A percentile compares a stretch with the other conserved stretches of the same genome.
phyloP scores from a whole-genome alignment of 1,140 invertebrate genomes.

The Lethrus apterus region DNA sequence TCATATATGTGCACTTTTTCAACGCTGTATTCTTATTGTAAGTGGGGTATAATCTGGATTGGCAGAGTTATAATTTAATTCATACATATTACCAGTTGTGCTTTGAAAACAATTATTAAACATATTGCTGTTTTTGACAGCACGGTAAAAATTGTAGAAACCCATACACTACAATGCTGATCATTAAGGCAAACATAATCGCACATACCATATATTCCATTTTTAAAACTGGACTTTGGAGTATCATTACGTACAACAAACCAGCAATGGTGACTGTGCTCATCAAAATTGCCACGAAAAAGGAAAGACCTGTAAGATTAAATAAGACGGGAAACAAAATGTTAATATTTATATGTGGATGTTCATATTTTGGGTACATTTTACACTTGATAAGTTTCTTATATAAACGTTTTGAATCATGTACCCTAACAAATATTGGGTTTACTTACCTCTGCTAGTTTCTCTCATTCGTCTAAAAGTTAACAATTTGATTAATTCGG shows the following conservation, averaged over 20 bases:
- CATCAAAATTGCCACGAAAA: constrained; percentile 12
- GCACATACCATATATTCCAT: constrained; percentile 13
- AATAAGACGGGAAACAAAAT: no score
- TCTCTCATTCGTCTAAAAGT: constrained; percentile 4
- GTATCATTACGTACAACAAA: constrained; percentile 12
- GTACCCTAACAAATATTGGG: not conserved
- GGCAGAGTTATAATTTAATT: no score
- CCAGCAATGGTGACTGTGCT: constrained; percentile 7
- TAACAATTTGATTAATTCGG: constrained; percentile 20
- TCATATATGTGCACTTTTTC: no score
- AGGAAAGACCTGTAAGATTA: constrained; percentile 12
- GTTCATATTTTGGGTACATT: not conserved
- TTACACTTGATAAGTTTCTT: not conserved
- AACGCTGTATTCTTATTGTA: no score
- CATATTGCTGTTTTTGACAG: constrained; percentile 9
- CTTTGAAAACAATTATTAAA: no score
- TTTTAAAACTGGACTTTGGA: constrained; percentile 17
- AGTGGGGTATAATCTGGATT: no score
- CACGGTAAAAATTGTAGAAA: constrained; percentile 12
- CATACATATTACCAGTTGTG: no score
- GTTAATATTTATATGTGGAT: no score
- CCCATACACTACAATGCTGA: constrained; percentile 11
- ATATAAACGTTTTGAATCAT: not conserved
- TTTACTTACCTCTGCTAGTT: constrained; percentile 1
- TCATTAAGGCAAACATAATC: constrained; percentile 9